These are phyloP conservation scores for Prietella phreatophila DNA, from an alignment of 2,113 vertebrate genomes.

Conservation along the genomic window DNA sequence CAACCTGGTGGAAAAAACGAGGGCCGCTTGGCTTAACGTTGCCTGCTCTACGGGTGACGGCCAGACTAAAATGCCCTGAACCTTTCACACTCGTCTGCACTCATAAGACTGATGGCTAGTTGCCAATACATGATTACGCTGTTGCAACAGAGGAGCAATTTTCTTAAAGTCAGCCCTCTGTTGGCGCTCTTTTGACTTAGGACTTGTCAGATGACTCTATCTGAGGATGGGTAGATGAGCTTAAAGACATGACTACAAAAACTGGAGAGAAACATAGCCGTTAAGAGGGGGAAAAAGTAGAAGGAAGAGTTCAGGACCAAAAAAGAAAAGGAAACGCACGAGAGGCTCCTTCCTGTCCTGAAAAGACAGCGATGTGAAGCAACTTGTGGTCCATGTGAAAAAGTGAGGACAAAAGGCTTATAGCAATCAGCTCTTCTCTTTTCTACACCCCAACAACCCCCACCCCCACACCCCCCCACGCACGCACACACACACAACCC, in stretches of 20 bases:
- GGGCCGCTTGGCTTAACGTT: constrained; percentile 24
- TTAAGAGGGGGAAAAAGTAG: not conserved
- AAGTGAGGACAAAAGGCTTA: constrained; percentile 45
- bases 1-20: constrained; percentile 46
- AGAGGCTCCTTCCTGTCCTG: constrained; percentile 44
- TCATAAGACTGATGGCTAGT: constrained; percentile 24
- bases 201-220: not conserved
- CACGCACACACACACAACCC: not conserved
- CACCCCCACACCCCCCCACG: not conserved
- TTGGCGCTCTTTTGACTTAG: not conserved
- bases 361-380: constrained; percentile 52
- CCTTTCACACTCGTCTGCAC: constrained; percentile 35
- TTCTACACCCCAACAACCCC: constrained; percentile 24
- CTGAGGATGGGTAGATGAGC: not conserved
- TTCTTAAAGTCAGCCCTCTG: constrained; percentile 1
- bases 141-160: constrained; percentile 12
- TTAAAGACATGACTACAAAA: not conserved
- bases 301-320: not conserved
- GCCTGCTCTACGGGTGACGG: constrained; percentile 26
- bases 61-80: not conserved
- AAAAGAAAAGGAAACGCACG: constrained; percentile 11
- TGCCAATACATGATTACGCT: constrained; percentile 26
- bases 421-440: constrained; percentile 42
- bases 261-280: not conserved
- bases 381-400: constrained; percentile 45